Evolutionary conservation across 2,888 invertebrate species (phyloP), one percentile per base, ranked within the genome.

Genomic region (Leptopilina myrica): DNA sequence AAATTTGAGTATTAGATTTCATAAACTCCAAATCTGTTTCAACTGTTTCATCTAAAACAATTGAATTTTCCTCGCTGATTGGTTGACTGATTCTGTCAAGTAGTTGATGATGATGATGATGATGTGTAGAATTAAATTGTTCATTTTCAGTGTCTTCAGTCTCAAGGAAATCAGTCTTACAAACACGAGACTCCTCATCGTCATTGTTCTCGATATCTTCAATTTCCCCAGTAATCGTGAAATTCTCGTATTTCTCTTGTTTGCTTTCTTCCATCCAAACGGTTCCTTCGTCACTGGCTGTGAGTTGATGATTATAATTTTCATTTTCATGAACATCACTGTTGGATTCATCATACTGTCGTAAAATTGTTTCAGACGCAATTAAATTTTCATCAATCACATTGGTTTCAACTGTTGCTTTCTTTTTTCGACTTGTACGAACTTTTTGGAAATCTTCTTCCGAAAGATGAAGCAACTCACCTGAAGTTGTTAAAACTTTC

Each of bases 401-500:
- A 43, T 78, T 79, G 77, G 79, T 80, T 14, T 88, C 86, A 7
- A 84, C 40, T 2, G 46, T 65, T n/a, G 86, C 85, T 14, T 87
- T 88, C 82, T 87, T 90, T 81, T 89, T 86, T 62, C 90, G 88
- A 76, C 89, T 90, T 0, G 92, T 92, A 56, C 90, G 88, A n/a
- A 92, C 92, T 82, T 91, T 91, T 78, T 91, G 88, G 83, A 92
- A 92, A 73, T 92, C 92, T 83, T 93, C 93, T 80, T 93, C 93
- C 0, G 92, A 91, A 11, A 92, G 90, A 83, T 92, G 89, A 11
- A 92, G 85, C 12, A 92, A 87, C 77, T 93, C 93, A 33, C 93
- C 93, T 11, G 91, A 91, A 8, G 93, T 93, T 5, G 93, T 93
- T 43, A 94, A 88, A 40, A 93, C 92, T 88, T 94, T 94, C 7